Base-by-base conservation (phyloP, 2,113 vertebrate genomes). In the Percopsis transmontana region DNA sequence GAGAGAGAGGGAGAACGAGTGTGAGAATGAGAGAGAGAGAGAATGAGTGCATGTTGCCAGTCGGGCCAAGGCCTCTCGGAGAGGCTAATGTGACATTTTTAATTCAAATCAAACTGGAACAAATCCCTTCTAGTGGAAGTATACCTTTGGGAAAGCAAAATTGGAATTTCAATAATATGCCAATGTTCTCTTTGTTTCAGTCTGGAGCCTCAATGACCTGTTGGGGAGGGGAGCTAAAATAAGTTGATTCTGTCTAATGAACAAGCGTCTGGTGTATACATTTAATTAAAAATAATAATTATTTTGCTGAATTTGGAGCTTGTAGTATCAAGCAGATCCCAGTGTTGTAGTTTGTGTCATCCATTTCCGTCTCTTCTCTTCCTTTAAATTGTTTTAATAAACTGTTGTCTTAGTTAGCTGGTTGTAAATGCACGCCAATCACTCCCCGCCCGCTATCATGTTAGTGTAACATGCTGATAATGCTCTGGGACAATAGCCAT, bases 141-240 rank as follows among this genome's bases (percentile, higher is more conserved):
- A 20, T 44, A 74, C 72, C 74, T 64, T 23, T 15, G 80, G 77
- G 84, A 80, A 68, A 15, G 59, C 39, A 33, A n/a, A 62, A 82
- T 59, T 48, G 68, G 64, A 62, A 59, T 82, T 69, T 83, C 59
- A 84, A 86, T 74, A 85, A 84, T 73, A 87, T 88, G 86, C 79
- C 84, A 84, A 88, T 85, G 60, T 42, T 59, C 44, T 23, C 50
- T 72, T 70, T 72, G 79, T 77, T 77, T 58, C 51, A 60, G 58
- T 60, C 59, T 73, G 62, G 19, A 51, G 70, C 80, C 70, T 74
- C 62, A 1, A 54, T 70, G 56, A 82, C 81, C 77, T 70, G 68
- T 55, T 60, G 54, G 58, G 51, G 41, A 9, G 14, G 44, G 7
- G n/a, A 79, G 53, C 19, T 62, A 68, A 57, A 79, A 52, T 53